These are phyloP conservation scores for Penaeus indicus DNA, from an alignment of 1,140 invertebrate genomes.

Conservation along the genomic window DNA sequence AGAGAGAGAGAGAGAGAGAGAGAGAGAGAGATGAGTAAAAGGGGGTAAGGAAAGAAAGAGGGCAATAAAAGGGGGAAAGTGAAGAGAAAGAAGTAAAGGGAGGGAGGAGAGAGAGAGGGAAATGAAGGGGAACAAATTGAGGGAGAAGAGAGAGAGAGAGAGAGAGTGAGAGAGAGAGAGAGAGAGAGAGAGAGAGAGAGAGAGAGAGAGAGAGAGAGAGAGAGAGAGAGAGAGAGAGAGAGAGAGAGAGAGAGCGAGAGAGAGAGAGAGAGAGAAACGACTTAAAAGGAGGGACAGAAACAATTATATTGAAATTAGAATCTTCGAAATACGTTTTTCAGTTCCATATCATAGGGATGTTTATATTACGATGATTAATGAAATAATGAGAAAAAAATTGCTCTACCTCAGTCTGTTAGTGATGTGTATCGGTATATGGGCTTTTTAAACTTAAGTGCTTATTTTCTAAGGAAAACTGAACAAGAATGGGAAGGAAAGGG, in stretches of 20 bases:
- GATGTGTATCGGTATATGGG: neutral
- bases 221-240: slow-evolving; percentile 42
- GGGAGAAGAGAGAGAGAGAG: no score
- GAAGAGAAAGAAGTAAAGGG: no score
- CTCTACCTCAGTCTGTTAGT: slow-evolving; percentile 23
- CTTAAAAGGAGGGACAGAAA: neutral
- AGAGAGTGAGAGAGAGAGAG: neutral
- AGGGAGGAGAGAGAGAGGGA: no score
- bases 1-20: slow-evolving; percentile 1
- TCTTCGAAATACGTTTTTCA: neutral
- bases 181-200: neutral
- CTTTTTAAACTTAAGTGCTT: neutral
- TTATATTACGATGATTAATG: neutral
- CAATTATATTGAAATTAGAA: no score
- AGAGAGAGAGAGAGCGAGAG: neutral
- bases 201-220: slow-evolving; percentile 29
- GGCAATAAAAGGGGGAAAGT: no score
- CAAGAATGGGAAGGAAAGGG: no score
- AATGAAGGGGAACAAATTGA: neutral
- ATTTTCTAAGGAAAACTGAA: neutral
- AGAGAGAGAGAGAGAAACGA: neutral
- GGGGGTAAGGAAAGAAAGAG: no score
- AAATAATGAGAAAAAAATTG: neutral
- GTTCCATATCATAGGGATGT: slow-evolving; percentile 20
- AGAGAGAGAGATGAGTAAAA: slow-evolving; percentile 12